A percentile compares a stretch with the other conserved stretches of the same genome.
Evolutionary conservation across 1,140 invertebrate species (phyloP).

Genomic region (Acromyrmex charruanus): DNA sequence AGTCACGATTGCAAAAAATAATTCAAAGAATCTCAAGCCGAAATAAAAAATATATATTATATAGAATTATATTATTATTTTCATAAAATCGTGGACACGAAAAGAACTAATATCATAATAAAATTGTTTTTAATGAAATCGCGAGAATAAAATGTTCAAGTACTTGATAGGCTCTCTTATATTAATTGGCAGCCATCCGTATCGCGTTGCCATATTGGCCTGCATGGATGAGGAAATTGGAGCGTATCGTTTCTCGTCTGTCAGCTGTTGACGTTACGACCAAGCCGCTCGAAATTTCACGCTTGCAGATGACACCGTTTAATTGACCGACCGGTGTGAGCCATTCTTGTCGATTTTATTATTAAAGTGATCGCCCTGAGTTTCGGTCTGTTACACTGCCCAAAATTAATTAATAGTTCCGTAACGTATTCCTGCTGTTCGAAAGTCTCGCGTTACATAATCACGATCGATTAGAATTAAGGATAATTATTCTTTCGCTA

Average conservation of each 20-base stretch:
- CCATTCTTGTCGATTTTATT: slow-evolving; percentile 63
- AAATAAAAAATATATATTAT: background rate
- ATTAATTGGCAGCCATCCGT: slow-evolving; percentile 34
- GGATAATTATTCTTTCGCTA: background rate
- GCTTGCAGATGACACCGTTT: slow-evolving; percentile 76
- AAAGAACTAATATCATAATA: background rate
- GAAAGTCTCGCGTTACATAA: background rate
- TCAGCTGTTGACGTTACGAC: slow-evolving; percentile 74
- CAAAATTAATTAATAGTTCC: slow-evolving; percentile 68
- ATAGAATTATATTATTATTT: background rate
- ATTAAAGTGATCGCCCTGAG: slow-evolving; percentile 38
- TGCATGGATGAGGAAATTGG: slow-evolving; percentile 50
- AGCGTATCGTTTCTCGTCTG: slow-evolving; percentile 70
- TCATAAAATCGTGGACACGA: background rate
- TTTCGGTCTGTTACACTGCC: slow-evolving; percentile 35
- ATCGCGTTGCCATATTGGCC: slow-evolving; percentile 4
- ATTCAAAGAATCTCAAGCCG: background rate
- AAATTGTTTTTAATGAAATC: background rate
- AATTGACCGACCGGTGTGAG: slow-evolving; percentile 63
- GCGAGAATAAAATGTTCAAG: slow-evolving; percentile 21
- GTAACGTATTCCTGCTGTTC: slow-evolving; percentile 42
- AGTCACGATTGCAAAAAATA: background rate
- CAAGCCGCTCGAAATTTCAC: slow-evolving; percentile 72
- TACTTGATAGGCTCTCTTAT: background rate
- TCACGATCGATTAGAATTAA: background rate